A percentile compares a stretch with the other conserved stretches of the same genome.
Conservation (phyloP, 2,888 invertebrate species). For the Sesia bembeciformis region DNA sequence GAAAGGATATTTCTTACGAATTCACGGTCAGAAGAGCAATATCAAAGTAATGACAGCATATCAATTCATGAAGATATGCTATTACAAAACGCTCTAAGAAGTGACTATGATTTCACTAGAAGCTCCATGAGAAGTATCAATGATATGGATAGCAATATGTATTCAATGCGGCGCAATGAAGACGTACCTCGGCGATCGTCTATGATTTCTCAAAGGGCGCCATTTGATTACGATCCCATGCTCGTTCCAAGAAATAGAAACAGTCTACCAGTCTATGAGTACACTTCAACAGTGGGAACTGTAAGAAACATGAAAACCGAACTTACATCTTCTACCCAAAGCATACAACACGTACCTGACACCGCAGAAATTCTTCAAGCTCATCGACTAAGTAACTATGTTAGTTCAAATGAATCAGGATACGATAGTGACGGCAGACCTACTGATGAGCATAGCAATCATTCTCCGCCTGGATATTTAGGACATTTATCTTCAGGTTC, state of each 20-base stretch:
- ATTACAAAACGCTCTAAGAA: conserved; percentile 48
- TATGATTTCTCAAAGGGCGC: conserved; percentile 60
- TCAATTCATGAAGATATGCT: conserved; percentile 62
- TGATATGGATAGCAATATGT: conserved; percentile 43
- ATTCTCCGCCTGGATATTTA: conserved; percentile 71
- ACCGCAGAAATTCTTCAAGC: conserved; percentile 72
- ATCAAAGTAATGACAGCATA: conserved; percentile 68
- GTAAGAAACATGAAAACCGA: conserved; percentile 56
- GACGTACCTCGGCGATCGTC: conserved; percentile 55
- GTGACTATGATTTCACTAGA: conserved; percentile 50
- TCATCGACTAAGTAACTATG: conserved; percentile 80
- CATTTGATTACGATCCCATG: conserved; percentile 66
- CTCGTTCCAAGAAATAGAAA: conserved; percentile 64
- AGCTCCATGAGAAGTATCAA: conserved; percentile 61
- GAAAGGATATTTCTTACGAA: conserved; percentile 58
- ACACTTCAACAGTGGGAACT: conserved; percentile 50
- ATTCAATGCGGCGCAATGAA: conserved; percentile 40
- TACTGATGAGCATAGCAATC: conserved; percentile 69
- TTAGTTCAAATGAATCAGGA: conserved; percentile 88
- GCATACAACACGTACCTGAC: conserved; percentile 73
- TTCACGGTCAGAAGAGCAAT: conserved; percentile 76
- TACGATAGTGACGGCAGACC: conserved; percentile 85
- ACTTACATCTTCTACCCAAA: conserved; percentile 58
- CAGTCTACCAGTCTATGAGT: conserved; percentile 67
- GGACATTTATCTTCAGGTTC: conserved; percentile 50